phyloP scores from a whole-genome alignment of 2,888 invertebrate genomes.

The Torymus auratus region DNA sequence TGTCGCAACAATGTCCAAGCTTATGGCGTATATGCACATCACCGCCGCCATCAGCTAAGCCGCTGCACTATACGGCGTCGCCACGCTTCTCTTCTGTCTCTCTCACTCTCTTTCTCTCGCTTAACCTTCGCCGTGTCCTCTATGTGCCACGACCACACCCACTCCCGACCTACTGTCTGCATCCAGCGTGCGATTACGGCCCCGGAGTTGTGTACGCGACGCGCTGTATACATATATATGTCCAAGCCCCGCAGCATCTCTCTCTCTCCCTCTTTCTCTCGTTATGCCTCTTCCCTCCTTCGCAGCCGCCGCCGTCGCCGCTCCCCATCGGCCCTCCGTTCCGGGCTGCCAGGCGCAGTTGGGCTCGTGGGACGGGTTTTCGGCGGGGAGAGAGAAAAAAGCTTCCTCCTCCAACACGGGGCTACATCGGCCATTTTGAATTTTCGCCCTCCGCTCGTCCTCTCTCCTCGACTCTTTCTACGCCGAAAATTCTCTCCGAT shows the following conservation, averaged over 20 bases:
- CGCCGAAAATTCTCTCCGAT: background rate
- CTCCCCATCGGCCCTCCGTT: no score
- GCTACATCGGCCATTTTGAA: slow-evolving; percentile 28
- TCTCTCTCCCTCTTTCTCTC: slow-evolving; percentile 17
- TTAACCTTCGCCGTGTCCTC: slow-evolving; percentile 68
- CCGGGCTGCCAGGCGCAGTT: no score
- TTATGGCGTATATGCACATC: no score
- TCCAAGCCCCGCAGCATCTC: background rate
- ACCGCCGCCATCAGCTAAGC: no score
- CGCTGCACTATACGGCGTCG: no score
- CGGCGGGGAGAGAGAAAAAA: slow-evolving; percentile 9
- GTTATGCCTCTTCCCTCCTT: slow-evolving; percentile 5
- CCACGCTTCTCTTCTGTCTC: no score
- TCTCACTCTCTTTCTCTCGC: no score
- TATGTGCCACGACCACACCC: slow-evolving; percentile 63
- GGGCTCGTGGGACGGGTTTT: slow-evolving; percentile 1
- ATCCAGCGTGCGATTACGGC: slow-evolving; percentile 34
- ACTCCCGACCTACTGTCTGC: slow-evolving; percentile 60
- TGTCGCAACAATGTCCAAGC: no score
- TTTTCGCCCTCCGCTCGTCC: slow-evolving; percentile 10
- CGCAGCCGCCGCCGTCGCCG: slow-evolving; percentile 9
- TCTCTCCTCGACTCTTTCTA: background rate
- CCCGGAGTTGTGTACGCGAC: no score
- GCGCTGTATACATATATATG: no score
- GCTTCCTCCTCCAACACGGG: background rate